phyloP scores from a whole-genome alignment of 2,888 invertebrate species.

The Colletes collaris region DNA sequence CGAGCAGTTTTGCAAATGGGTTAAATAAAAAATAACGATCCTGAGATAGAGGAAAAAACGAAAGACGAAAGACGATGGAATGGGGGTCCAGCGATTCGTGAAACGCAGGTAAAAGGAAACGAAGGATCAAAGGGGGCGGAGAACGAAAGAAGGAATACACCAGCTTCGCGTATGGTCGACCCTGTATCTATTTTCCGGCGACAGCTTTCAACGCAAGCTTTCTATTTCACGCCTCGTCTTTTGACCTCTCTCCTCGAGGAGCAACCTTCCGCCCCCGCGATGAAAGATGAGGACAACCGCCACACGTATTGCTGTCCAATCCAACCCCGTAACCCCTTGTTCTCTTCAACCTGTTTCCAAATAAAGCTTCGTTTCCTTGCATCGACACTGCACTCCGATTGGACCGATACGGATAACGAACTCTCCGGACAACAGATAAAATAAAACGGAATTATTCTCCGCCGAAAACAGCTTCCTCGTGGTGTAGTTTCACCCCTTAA shows the following conservation, averaged over 20 bases:
- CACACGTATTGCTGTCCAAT: conserved; percentile 59
- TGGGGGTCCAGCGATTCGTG: conserved; percentile 46
- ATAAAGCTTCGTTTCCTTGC: conserved; percentile 46
- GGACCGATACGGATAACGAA: conserved; percentile 23
- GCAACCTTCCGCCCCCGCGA: conserved; percentile 43
- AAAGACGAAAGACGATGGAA: background rate
- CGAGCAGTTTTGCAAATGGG: no score
- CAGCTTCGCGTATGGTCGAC: conserved; percentile 46
- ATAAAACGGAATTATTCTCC: no score
- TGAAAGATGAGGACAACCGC: conserved; percentile 71
- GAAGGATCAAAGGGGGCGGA: conserved; percentile 18
- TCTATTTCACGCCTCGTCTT: conserved; percentile 55
- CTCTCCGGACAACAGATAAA: no score
- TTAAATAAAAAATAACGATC: no score
- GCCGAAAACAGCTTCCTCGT: no score
- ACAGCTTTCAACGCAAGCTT: conserved; percentile 67
- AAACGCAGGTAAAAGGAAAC: conserved; percentile 30
- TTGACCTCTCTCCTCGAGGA: conserved; percentile 42
- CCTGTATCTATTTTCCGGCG: conserved; percentile 67
- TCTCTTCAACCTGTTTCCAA: conserved; percentile 17
- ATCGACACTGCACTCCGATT: conserved; percentile 27
- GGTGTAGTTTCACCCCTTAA: no score
- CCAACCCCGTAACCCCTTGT: conserved; percentile 30
- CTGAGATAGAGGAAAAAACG: background rate
- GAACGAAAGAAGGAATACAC: conserved; percentile 40